phyloP scores from a whole-genome alignment of 2,888 invertebrate genomes.

The Caenorhabditis panamensis region DNA sequence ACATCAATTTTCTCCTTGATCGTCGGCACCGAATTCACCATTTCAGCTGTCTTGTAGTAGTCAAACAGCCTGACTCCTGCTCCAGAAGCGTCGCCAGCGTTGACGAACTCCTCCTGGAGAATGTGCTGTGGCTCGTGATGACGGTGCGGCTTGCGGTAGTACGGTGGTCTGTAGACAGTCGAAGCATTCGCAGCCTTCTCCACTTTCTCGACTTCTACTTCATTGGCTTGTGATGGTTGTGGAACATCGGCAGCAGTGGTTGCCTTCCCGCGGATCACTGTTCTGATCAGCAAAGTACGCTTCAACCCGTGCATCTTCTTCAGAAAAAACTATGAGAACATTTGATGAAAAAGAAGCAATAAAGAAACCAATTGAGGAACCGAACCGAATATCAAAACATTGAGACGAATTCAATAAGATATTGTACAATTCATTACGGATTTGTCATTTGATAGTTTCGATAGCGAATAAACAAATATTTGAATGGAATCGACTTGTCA shows the following conservation, averaged over 20 bases:
- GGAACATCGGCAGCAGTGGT: slow-evolving; percentile 27
- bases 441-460: too few species aligned
- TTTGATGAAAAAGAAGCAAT: neutral
- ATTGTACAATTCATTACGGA: neutral
- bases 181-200: slow-evolving; percentile 56
- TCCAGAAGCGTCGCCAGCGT: slow-evolving; percentile 71
- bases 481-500: neutral
- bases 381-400: slow-evolving; percentile 1
- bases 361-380: neutral
- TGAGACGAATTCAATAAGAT: neutral
- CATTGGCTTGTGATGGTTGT: slow-evolving; percentile 10
- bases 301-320: slow-evolving; percentile 48
- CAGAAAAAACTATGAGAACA: neutral
- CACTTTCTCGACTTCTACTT: neutral
- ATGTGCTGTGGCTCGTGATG: slow-evolving; percentile 68
- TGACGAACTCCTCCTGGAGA: slow-evolving; percentile 72
- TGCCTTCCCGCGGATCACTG: slow-evolving; percentile 34
- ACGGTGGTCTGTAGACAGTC: slow-evolving; percentile 66
- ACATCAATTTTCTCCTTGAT: slow-evolving; percentile 77
- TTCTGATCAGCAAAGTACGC: slow-evolving; percentile 36
- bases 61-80: slow-evolving; percentile 76
- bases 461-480: neutral
- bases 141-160: slow-evolving; percentile 68
- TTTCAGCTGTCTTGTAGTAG: slow-evolving; percentile 78
- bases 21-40: slow-evolving; percentile 73